Base-by-base conservation (phyloP, 1,140 invertebrate species). In the Telenomus remus region DNA sequence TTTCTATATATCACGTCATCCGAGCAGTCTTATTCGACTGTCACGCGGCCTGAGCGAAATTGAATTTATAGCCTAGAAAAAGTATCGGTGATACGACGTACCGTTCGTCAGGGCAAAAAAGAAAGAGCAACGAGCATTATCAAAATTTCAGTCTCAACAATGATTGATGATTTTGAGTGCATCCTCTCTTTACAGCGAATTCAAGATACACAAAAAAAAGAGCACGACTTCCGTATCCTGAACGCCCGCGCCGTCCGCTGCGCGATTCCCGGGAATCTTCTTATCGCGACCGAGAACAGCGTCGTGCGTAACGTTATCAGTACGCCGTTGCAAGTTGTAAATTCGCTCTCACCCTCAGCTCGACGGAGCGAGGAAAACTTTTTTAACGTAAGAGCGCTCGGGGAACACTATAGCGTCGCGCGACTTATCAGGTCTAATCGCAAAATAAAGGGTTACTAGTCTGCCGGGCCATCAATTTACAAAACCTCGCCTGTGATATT, bases 391-490 rank as follows among this genome's bases (percentile, higher is more conserved):
- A 73, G 65, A 70, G 64, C 65, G 76, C 65, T 70, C 66, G 66
- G 70, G 76, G 76, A 78, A 74, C 76, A 48, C 61, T 75, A 71
- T 39, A 71, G 55, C 76, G 70, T 78, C 66, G 70, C 66, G 64
- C 75, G 51, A 78, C 69, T 78, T 82, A 82, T 82, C 81, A 74
- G 76, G 77, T 74, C 68, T 83, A 83, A 84, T 81, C 82, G 78
- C 78, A 46, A 83, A 84, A 83, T 80, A 83, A 84, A 82, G 80
- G 81, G 81, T 83, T 82, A 73, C 72, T 50, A 73, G 75, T 72
- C 68, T 51, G 68, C 75, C 66, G 65, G 70, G 70, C 65, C 76
- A 78, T 78, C 76, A 78, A 78, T 78, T 78, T 63, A 64, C 70
- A 65, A 78, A 78, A 78, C 70, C 70, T 78, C 76, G 70, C 71